Base-by-base conservation (phyloP, 2,113 vertebrate genomes). In the Cavia aperea region DNA sequence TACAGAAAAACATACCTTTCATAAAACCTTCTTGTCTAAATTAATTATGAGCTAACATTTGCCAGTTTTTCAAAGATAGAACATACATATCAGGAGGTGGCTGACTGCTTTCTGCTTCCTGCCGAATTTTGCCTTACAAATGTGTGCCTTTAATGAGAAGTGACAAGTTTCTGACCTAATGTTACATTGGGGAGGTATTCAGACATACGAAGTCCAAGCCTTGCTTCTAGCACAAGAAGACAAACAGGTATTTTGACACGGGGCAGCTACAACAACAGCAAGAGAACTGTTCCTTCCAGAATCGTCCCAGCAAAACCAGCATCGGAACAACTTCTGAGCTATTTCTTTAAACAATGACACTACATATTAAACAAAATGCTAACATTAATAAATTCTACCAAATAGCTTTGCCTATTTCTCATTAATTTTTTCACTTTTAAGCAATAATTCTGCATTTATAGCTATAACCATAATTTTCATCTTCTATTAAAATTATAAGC, bases 91-190 rank as follows among this genome's bases (percentile, higher is more conserved):
- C 90, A 95, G 92, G 96, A 96, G 88, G 86, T 84, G 23, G 81
- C 0, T 79, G 78, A 97, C 72, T 92, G 86, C 86, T 78, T 92
- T 94, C 89, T 90, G 54, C 79, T 96, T 92, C 93, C 90, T 95
- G 83, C 68, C 94, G 56, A 92, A 95, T 92, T 95, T 93, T 90
- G 86, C 93, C 94, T 95, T 93, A 94, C 92, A 82, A 77, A 49
- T 49, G 51, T 83, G 93, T 96, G 39, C 23, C 92, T 84, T 93
- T 96, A 96, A 97, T 62, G 54, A 87, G 92, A 94, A 90, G 81
- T 93, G 91, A 95, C 88, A 89, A 33, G 29, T 63, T 88, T 96
- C 68, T 90, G 82, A 94, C 93, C 82, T 90, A 95, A 85, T 81
- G 91, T 33, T 7, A 2, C n/a, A 21, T 72, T 72, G 2, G 33